phyloP scores from a whole-genome alignment of 1,140 invertebrate genomes.

The Brachystomella parvula region DNA sequence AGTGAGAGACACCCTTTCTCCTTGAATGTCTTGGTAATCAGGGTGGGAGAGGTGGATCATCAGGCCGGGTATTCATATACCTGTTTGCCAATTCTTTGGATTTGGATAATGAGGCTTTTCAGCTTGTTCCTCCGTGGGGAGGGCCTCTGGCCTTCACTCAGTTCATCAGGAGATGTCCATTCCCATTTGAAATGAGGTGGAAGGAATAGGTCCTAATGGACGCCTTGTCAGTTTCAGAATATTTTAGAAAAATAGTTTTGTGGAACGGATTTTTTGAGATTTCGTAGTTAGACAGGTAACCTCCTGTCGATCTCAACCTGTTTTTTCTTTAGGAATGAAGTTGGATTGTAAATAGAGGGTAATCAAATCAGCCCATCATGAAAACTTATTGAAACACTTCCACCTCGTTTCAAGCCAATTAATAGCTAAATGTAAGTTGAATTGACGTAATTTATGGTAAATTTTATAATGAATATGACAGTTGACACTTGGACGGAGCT shows the following conservation, averaged over 20 bases:
- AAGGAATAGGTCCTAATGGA: not conserved
- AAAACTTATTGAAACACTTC: too few relatives aligned
- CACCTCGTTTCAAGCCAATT: too few relatives aligned
- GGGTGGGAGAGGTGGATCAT: constrained; percentile 1
- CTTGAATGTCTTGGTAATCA: constrained; percentile 7
- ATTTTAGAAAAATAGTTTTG: not conserved
- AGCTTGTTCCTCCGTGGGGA: not conserved
- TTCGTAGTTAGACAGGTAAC: not conserved
- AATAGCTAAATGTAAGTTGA: too few relatives aligned
- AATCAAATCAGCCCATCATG: too few relatives aligned
- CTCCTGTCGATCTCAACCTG: not conserved
- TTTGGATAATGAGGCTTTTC: constrained; percentile 12
- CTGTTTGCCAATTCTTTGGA: constrained; percentile 4
- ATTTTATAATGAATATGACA: too few relatives aligned
- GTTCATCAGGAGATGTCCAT: not conserved
- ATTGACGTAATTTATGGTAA: too few relatives aligned
- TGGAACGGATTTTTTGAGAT: not conserved
- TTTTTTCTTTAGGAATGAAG: not conserved
- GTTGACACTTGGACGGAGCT: too few relatives aligned
- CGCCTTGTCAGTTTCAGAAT: too few relatives aligned
- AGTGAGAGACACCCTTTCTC: not conserved
- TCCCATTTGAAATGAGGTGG: not conserved
- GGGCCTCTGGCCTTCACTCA: not conserved
- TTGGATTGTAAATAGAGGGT: too few relatives aligned
- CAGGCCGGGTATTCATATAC: constrained; percentile 5